Evolutionary conservation across 2,113 vertebrate genomes (phyloP), one percentile per base, ranked within the genome.

Genomic region (Phoxinus phoxinus): DNA sequence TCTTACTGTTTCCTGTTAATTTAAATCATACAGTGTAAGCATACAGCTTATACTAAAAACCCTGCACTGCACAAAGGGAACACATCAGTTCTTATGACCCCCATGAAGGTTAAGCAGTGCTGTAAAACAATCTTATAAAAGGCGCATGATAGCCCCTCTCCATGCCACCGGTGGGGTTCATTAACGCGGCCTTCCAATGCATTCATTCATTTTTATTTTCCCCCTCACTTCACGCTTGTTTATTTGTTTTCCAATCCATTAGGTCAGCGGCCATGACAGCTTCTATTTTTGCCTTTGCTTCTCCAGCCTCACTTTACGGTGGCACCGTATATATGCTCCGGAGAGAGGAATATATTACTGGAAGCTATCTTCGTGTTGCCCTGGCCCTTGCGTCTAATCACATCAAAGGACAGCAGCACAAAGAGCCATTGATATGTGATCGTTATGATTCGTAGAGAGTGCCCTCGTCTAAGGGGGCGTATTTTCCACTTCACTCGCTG

Each of bases 161-260:
- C 84, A 84, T 67, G 72, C 85, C 88, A 90, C 77, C 86, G 65
- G 84, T 81, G 73, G 87, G 90, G 81, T 92, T 94, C 91, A 93
- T 93, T 93, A 93, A 90, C 86, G 19, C 25, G 89, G 90, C 84
- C 87, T 90, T 90, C 84, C 37, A 83, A 88, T 83, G 86, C 89
- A 88, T 92, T 90, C 84, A 87, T 91, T 92, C 89, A 92, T 88
- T 92, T 93, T 92, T 89, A 93, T 90, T 86, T 76, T 76, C 83
- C 72, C 82, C 84, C 82, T 89, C 92, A 89, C 90, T 86, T 91
- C 78, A 72, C 80, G 75, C 71, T 79, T 91, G 85, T 92, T 91
- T 92, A 90, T 93, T 92, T 93, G 89, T 90, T 93, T 91, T 93
- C 89, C 87, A 35, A 89, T 74, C 87, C 90, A 91, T 93, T 93